These are phyloP conservation scores for Rhyacophila brunnea DNA, from an alignment of 1,140 invertebrate species.

Conservation along the genomic window DNA sequence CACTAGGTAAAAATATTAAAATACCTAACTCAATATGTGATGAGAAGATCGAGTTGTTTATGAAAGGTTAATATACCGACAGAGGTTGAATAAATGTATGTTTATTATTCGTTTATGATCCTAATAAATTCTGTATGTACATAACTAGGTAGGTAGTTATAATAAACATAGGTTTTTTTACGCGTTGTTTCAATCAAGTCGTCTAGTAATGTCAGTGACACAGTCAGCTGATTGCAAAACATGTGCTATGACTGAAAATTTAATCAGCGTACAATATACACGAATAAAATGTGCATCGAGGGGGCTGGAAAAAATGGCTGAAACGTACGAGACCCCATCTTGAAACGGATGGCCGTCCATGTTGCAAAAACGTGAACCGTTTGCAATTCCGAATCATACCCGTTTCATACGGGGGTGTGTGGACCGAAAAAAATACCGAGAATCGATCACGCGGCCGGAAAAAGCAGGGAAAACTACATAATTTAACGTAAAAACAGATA, in stretches of 20 bases:
- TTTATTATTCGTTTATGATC: too few species aligned
- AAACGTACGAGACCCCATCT: constrained; percentile 16
- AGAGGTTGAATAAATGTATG: too few species aligned
- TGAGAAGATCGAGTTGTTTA: too few species aligned
- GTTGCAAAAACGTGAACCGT: constrained; percentile 25
- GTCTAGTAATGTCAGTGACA: background rate
- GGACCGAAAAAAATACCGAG: too few species aligned
- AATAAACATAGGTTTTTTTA: too few species aligned
- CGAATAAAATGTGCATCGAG: background rate
- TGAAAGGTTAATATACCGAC: too few species aligned
- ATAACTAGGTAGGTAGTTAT: too few species aligned
- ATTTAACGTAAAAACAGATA: constrained; percentile 10
- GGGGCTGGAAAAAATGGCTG: constrained; percentile 19
- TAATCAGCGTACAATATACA: background rate
- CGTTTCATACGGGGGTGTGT: background rate
- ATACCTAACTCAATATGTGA: too few species aligned
- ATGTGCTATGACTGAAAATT: constrained; percentile 1
- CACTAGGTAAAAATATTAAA: too few species aligned
- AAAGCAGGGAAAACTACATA: background rate
- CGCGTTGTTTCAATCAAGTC: too few species aligned
- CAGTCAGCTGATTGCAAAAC: constrained; percentile 17
- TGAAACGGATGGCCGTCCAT: constrained; percentile 17
- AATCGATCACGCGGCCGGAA: background rate
- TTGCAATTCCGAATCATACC: constrained; percentile 10
- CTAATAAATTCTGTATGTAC: too few species aligned